phyloP scores from a whole-genome alignment of 2,888 invertebrate genomes.

The Liopterus haemorrhoidalis region DNA sequence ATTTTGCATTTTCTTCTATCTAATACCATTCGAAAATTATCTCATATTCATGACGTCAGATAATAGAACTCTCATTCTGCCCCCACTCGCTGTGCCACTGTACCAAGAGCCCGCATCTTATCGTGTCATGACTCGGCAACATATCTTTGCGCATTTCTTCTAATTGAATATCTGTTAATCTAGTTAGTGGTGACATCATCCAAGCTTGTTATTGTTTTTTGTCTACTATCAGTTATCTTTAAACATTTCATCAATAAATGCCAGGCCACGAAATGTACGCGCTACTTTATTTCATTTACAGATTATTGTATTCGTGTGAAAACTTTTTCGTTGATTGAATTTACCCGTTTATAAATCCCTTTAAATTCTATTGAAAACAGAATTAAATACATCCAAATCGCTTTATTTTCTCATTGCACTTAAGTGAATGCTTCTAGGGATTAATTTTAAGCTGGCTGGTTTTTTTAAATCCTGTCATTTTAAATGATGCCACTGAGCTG shows the following conservation, averaged over 20 bases:
- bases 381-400: constrained; percentile 21
- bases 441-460: too few species aligned
- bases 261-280: constrained; percentile 9
- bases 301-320: constrained; percentile 16
- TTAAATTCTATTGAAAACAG: constrained; percentile 20
- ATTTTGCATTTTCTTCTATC: too few species aligned
- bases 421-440: constrained; percentile 15
- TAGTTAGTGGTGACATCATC: constrained; percentile 3
- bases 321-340: constrained; percentile 22
- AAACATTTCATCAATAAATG: constrained; percentile 17
- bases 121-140: constrained; percentile 14
- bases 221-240: constrained; percentile 9
- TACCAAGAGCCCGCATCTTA: too few species aligned
- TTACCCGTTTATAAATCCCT: constrained; percentile 18
- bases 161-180: constrained; percentile 15
- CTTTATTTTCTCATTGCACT: constrained; percentile 21
- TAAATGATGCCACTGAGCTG: too few species aligned
- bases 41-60: too few species aligned
- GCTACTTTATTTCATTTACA: constrained; percentile 14
- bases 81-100: too few species aligned
- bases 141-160: constrained; percentile 6
- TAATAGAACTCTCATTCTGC: too few species aligned
- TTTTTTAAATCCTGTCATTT: too few species aligned
- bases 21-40: too few species aligned
- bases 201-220: constrained; percentile 7